Percentiles rank a stretch among this genome's conserved stretches.
These are phyloP conservation scores for Lucilia cuprina DNA, from an alignment of 1,140 invertebrate species.

Conservation along the genomic window DNA sequence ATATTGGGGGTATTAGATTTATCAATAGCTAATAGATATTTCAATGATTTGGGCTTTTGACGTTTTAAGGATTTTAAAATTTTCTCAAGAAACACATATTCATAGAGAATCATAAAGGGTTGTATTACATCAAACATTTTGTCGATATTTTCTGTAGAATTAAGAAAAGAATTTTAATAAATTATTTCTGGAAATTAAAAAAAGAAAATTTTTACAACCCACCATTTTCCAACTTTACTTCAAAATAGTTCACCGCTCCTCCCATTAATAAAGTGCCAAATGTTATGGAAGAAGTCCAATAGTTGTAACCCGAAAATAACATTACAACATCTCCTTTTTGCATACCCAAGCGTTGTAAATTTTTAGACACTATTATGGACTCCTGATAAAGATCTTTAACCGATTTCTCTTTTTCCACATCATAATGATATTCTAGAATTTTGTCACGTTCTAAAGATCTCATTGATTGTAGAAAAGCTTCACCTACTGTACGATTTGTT, in stretches of 20 bases:
- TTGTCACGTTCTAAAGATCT: neutral
- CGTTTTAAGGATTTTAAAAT: neutral
- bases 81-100: neutral
- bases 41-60: neutral
- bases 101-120: slow-evolving; percentile 27
- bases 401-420: neutral
- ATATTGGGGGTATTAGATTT: neutral
- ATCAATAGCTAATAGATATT: neutral
- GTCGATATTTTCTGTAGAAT: neutral
- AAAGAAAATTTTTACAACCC: neutral
- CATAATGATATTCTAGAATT: slow-evolving; percentile 15
- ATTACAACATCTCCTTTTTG: slow-evolving; percentile 1
- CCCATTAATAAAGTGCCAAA: neutral
- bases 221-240: neutral
- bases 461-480: slow-evolving; percentile 20
- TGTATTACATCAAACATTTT: neutral
- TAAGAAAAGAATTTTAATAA: neutral
- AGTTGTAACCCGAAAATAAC: neutral
- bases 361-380: neutral
- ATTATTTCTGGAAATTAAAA: neutral
- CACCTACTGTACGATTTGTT: slow-evolving; percentile 16
- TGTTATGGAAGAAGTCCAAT: neutral
- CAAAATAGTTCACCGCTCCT: slow-evolving; percentile 18
- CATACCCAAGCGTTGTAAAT: slow-evolving; percentile 14
- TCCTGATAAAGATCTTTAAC: slow-evolving; percentile 5